Evolutionary conservation across 2,888 invertebrate genomes (phyloP), one percentile per base, ranked within the genome.

Genomic region (Drosophila subquinaria): DNA sequence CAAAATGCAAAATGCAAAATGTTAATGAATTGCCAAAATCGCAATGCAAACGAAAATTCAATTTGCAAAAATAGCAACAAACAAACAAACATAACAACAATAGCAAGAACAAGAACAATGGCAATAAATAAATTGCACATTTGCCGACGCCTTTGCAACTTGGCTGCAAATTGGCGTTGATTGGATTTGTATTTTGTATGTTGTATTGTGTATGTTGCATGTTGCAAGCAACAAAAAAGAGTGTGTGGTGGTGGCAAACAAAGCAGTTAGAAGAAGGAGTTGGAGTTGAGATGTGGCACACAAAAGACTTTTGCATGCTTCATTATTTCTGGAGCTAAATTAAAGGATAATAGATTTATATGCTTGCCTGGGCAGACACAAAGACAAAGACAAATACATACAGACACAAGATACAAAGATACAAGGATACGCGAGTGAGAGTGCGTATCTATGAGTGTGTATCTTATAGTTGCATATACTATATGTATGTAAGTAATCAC

Each of bases 261-360:
- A 20, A 33, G 8, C 1, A n/a, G 10, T 11, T 4, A 9, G 11
- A 11, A n/a, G 15, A 27, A 27, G 23, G 11, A 9, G 17, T 10
- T 13, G 27, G 10, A 10, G 20, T 13, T 11, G 53, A 23, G 23
- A 55, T 55, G 55, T 70, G 64, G 15, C 50, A 40, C 60, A 71
- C 65, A 71, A 78, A 63, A 69, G 79, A 72, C 82, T 81, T 69
- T 67, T 63, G 71, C 76, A 80, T 78, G 81, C 85, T 88, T 84
- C 86, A 84, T 88, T 88, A 84, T 82, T 62, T 85, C 72, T 76
- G 71, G 36, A 67, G 80, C 88, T 85, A 82, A 84, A 88, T 84
- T 85, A 84, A 88, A 84, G 78, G 84, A 88, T 88, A 84, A 84
- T 88, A 84, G 88, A 82, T 85, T 88, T 88, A 78, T 77, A 65